Percentiles rank a stretch among this genome's conserved stretches.
phyloP scores from a whole-genome alignment of 2,888 invertebrate species.

The Brenthis hecate region DNA sequence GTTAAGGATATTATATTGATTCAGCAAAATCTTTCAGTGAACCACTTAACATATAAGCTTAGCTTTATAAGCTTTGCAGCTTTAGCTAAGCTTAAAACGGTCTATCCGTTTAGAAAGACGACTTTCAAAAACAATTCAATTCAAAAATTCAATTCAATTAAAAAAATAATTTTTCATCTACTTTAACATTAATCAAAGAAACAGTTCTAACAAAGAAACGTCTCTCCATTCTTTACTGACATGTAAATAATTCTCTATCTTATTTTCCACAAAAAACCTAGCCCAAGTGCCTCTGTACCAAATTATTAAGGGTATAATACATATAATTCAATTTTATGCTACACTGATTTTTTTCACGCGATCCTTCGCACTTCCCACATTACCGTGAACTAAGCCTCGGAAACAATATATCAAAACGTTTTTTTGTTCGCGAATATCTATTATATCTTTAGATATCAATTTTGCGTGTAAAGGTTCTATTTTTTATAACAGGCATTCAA shows the following conservation, averaged over 20 bases:
- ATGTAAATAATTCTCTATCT: not conserved
- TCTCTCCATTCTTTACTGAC: too few relatives aligned
- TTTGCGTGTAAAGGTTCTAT: constrained; percentile 1
- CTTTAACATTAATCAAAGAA: too few relatives aligned
- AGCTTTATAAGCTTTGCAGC: too few relatives aligned
- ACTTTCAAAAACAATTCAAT: too few relatives aligned
- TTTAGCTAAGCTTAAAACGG: too few relatives aligned
- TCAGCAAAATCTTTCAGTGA: too few relatives aligned
- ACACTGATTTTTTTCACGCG: constrained; percentile 17
- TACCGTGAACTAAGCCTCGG: constrained; percentile 8
- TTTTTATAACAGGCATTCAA: not conserved
- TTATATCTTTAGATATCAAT: constrained; percentile 10
- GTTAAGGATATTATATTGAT: too few relatives aligned
- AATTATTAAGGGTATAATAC: not conserved
- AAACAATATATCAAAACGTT: constrained; percentile 20
- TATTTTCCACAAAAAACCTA: not conserved
- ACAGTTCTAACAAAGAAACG: too few relatives aligned
- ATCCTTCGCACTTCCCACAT: constrained; percentile 10
- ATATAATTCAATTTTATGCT: constrained; percentile 13
- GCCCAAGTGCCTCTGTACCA: not conserved
- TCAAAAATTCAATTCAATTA: too few relatives aligned
- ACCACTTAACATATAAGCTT: too few relatives aligned
- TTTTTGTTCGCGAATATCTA: constrained; percentile 11
- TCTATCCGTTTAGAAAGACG: too few relatives aligned
- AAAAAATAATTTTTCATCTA: too few relatives aligned